phyloP scores from a whole-genome alignment of 1,140 invertebrate genomes.

The Parapsyche elsis region DNA sequence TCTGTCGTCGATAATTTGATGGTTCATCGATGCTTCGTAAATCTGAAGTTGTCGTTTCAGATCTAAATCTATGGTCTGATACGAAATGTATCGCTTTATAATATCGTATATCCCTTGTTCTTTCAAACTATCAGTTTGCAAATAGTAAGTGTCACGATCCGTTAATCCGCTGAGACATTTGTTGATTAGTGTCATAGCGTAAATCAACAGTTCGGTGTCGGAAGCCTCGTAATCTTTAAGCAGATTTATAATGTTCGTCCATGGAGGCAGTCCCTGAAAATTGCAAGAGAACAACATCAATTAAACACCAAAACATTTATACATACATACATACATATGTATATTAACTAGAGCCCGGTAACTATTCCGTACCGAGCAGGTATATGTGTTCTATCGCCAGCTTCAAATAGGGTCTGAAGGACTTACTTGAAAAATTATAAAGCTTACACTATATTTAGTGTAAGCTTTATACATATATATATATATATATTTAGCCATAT shows the following conservation, averaged over 20 bases:
- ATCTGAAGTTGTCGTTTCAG: conserved; percentile 93
- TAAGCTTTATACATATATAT: too few relatives aligned
- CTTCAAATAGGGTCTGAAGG: too few relatives aligned
- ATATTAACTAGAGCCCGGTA: too few relatives aligned
- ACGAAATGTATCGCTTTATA: conserved; percentile 92
- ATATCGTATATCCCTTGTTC: conserved; percentile 96
- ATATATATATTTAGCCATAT: too few relatives aligned
- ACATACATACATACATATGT: too few relatives aligned
- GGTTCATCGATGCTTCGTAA: conserved; percentile 93
- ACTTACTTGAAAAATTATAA: too few relatives aligned
- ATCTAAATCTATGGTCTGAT: conserved; percentile 93
- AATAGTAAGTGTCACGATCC: conserved; percentile 98
- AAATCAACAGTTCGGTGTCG: conserved; percentile 95
- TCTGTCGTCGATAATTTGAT: conserved; percentile 81
- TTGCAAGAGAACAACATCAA: conserved; percentile 28
- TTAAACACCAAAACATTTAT: too few relatives aligned
- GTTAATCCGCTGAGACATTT: conserved; percentile 95
- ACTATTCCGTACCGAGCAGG: too few relatives aligned
- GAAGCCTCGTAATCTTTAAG: conserved; percentile 94
- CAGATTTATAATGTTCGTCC: conserved; percentile 90
- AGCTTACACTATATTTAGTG: too few relatives aligned
- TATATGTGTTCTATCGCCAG: too few relatives aligned
- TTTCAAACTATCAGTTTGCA: conserved; percentile 96
- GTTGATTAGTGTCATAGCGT: conserved; percentile 96
- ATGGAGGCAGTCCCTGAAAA: conserved; percentile 71